Conservation (phyloP, 2,797 vertebrate genomes). For the Cirrhinus molitorella region DNA sequence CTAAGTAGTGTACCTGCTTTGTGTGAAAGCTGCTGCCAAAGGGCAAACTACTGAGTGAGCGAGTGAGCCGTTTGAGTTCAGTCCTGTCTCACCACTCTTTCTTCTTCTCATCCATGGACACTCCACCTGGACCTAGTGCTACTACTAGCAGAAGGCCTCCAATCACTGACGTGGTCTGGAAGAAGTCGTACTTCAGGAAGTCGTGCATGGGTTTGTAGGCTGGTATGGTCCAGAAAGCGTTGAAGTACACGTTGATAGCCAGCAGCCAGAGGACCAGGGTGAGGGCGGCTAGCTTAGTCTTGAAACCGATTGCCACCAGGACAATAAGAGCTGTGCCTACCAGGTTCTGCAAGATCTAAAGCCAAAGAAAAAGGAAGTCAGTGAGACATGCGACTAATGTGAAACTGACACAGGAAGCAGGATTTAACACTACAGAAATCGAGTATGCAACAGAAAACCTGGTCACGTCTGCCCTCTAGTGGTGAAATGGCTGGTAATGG, state of each 20-base stretch:
- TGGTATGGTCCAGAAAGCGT: conserved; percentile 97
- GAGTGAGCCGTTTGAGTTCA: conserved; percentile 38
- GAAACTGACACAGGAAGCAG: not conserved
- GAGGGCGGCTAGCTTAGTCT: conserved; percentile 96
- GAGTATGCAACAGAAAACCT: not conserved
- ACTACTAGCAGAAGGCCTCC: conserved; percentile 95
- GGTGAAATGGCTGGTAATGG: not conserved
- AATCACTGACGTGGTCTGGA: conserved; percentile 99
- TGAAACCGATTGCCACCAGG: conserved; percentile 95
- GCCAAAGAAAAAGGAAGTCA: not conserved
- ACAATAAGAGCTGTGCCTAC: conserved; percentile 96
- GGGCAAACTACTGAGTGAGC: conserved; percentile 52
- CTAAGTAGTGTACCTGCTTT: conserved; percentile 68
- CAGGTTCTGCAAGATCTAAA: conserved; percentile 94
- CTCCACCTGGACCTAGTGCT: conserved; percentile 93
- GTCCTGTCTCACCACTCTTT: conserved; percentile 88
- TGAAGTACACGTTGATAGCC: conserved; percentile 95
- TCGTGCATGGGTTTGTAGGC: conserved; percentile 98
- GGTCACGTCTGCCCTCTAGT: conserved; percentile 16
- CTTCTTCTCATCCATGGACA: conserved; percentile 99
- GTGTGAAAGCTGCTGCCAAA: conserved; percentile 29
- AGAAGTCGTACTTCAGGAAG: conserved; percentile 99
- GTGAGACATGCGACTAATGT: not conserved
- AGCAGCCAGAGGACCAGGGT: conserved; percentile 96
- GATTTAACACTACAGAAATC: not conserved